Evolutionary conservation across 2,797 vertebrate genomes (phyloP).

Genomic region (Pantherophis alleghaniensis): DNA sequence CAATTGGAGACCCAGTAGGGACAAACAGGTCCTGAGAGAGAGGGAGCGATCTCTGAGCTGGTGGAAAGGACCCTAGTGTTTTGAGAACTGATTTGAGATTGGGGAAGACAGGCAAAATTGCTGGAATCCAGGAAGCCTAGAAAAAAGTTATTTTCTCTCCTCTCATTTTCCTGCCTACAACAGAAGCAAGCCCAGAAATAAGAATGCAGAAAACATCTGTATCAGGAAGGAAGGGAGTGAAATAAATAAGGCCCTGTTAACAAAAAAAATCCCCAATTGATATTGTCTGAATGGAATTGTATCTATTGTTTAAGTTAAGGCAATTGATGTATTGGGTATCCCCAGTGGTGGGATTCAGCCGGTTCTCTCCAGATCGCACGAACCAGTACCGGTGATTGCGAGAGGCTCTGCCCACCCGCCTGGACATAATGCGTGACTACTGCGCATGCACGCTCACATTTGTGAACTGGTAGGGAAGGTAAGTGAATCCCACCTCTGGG

Average conservation of each 20-base stretch:
- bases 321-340: background rate
- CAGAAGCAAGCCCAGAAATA: background rate
- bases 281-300: too few species aligned
- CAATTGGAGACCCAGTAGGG: background rate
- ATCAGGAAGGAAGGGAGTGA: background rate
- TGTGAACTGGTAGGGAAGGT: too few species aligned
- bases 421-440: too few species aligned
- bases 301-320: too few species aligned
- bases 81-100: background rate
- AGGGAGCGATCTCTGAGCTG: background rate
- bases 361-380: too few species aligned
- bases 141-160: background rate
- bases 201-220: background rate
- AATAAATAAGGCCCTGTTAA: background rate
- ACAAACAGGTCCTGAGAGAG: background rate
- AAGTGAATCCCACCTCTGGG: too few species aligned
- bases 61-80: background rate
- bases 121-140: background rate
- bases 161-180: background rate
- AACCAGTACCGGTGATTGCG: too few species aligned
- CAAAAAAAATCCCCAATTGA: too few species aligned
- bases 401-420: too few species aligned
- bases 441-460: too few species aligned
- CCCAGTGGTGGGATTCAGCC: too few species aligned
- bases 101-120: background rate